A percentile compares a stretch with the other conserved stretches of the same genome.
Conservation (phyloP, 2,888 invertebrate genomes). For the Onchidella celtica region DNA sequence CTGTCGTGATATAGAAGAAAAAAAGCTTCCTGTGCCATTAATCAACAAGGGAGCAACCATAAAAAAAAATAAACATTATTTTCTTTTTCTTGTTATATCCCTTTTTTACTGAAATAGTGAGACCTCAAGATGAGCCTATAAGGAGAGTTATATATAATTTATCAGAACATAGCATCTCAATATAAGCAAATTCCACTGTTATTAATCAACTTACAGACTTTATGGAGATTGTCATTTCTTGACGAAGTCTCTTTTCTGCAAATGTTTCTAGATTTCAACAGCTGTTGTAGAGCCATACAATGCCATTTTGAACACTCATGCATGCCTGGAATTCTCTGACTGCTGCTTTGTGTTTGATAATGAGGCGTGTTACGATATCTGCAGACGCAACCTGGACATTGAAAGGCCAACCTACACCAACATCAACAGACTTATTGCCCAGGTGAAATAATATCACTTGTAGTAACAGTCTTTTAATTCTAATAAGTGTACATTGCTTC, state of each 20-base stretch:
- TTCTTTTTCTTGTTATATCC: neutral
- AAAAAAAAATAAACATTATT: neutral
- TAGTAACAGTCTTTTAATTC: neutral
- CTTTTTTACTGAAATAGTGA: no score
- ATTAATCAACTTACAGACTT: no score
- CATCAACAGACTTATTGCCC: constrained; percentile 80
- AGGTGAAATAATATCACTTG: constrained; percentile 30
- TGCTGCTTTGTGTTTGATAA: constrained; percentile 98
- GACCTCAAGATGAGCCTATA: no score
- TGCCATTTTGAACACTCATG: constrained; percentile 53
- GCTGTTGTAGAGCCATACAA: constrained; percentile 58
- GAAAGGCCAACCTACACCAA: constrained; percentile 92
- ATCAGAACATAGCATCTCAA: no score
- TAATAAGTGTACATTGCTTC: neutral
- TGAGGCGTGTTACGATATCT: constrained; percentile 92
- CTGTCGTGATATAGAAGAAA: no score
- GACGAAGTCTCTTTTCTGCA: no score
- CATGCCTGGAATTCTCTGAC: constrained; percentile 93
- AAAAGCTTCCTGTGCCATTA: no score
- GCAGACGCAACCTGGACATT: constrained; percentile 89
- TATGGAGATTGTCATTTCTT: no score
- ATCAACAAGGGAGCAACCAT: neutral
- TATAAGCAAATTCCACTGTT: no score
- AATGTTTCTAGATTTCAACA: constrained; percentile 60
- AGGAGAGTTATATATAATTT: no score